Evolutionary conservation across 2,888 invertebrate species (phyloP).

Genomic region (Molorchus minor): DNA sequence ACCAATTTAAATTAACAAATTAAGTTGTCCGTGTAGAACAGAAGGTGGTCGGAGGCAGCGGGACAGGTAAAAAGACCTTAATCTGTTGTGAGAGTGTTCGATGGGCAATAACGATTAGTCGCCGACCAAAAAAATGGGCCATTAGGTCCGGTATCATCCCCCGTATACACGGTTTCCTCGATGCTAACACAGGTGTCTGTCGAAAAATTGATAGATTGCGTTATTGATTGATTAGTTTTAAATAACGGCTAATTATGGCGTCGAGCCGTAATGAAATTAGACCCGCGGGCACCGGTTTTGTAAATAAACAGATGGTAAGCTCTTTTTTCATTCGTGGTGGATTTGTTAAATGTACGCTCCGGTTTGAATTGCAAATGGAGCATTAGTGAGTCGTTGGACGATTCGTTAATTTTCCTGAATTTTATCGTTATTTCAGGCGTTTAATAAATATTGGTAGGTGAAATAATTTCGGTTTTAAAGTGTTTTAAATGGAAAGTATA

Average conservation of each 20-base stretch:
- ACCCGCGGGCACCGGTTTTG: slow-evolving; percentile 15
- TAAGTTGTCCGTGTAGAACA: slow-evolving; percentile 52
- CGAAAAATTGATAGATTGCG: slow-evolving; percentile 51
- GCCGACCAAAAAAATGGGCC: slow-evolving; percentile 47
- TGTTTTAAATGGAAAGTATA: too few species aligned
- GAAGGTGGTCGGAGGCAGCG: slow-evolving; percentile 47
- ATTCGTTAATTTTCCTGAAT: neutral
- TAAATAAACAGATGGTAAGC: slow-evolving; percentile 34
- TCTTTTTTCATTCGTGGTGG: slow-evolving; percentile 22
- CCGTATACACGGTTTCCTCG: slow-evolving; percentile 23
- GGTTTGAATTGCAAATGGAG: slow-evolving; percentile 6
- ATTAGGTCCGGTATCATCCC: slow-evolving; percentile 43
- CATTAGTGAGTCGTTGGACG: neutral
- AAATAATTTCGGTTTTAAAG: too few species aligned
- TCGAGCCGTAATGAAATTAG: slow-evolving; percentile 48
- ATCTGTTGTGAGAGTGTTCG: slow-evolving; percentile 57
- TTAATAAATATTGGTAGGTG: too few species aligned
- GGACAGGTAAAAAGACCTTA: slow-evolving; percentile 52
- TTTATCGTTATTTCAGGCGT: neutral
- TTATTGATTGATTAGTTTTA: slow-evolving; percentile 52
- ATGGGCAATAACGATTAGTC: slow-evolving; percentile 54
- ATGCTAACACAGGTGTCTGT: slow-evolving; percentile 42
- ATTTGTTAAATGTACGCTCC: slow-evolving; percentile 11
- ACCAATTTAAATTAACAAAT: slow-evolving; percentile 42
- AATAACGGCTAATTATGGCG: slow-evolving; percentile 49